Conservation (phyloP, 2,888 invertebrate genomes). For the Plagodis pulveraria region DNA sequence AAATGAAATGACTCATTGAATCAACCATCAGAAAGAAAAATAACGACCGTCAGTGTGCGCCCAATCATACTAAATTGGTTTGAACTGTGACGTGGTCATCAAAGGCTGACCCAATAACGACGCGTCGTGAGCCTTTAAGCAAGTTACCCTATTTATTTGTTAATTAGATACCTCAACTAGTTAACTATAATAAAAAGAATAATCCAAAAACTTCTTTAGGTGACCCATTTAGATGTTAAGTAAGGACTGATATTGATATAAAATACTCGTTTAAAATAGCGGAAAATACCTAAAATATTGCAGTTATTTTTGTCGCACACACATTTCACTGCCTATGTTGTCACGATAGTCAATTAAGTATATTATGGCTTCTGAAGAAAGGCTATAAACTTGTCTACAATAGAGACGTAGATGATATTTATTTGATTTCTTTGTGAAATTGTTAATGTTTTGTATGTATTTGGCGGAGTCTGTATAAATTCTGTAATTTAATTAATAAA, state of each 20-base stretch:
- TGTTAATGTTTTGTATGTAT: constrained; percentile 77
- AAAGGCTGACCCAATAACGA: constrained; percentile 19
- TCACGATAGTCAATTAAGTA: constrained; percentile 45
- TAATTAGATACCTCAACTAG: constrained; percentile 58
- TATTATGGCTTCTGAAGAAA: constrained; percentile 44
- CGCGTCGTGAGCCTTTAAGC: constrained; percentile 33
- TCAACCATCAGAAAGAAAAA: constrained; percentile 19
- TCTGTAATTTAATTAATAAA: constrained; percentile 78
- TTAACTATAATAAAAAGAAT: constrained; percentile 42
- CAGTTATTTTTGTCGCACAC: constrained; percentile 30
- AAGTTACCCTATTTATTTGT: constrained; percentile 74
- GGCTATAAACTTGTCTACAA: constrained; percentile 45
- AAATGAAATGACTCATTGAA: constrained; percentile 15
- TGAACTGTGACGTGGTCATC: constrained; percentile 41
- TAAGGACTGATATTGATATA: constrained; percentile 79
- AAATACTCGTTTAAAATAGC: constrained; percentile 54
- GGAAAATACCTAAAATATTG: too few species aligned
- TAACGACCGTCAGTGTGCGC: constrained; percentile 46
- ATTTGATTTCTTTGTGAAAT: constrained; percentile 62
- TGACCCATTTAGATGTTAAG: constrained; percentile 71
- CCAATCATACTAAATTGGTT: constrained; percentile 44
- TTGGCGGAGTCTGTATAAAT: constrained; percentile 77
- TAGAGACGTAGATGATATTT: constrained; percentile 48
- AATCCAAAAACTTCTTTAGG: constrained; percentile 47
- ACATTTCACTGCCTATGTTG: constrained; percentile 58